phyloP scores from a whole-genome alignment of 2,888 invertebrate species.

The Trichopria drosophilae region DNA sequence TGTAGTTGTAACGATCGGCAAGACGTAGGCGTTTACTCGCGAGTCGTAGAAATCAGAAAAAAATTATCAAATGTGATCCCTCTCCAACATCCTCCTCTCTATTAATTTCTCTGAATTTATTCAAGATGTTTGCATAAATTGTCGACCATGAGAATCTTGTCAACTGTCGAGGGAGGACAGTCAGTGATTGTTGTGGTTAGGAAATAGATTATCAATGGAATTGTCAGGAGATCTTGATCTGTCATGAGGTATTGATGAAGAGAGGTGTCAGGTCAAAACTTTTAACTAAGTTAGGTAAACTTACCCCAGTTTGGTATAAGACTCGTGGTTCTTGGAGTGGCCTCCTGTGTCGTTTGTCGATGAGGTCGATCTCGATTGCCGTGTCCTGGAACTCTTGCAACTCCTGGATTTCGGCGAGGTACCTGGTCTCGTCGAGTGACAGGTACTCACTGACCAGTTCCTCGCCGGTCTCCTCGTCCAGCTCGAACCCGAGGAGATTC shows the following conservation, averaged over 20 bases:
- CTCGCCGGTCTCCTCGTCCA: conserved; percentile 45
- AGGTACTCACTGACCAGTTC: conserved; percentile 48
- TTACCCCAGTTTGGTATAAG: conserved; percentile 76
- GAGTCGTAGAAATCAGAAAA: too few species aligned
- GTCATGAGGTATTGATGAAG: not conserved
- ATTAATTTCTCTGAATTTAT: too few species aligned
- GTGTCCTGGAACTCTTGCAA: conserved; percentile 45
- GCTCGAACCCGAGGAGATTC: conserved; percentile 43
- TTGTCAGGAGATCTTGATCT: not conserved
- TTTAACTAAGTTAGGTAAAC: too few species aligned
- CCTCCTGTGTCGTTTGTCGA: conserved; percentile 39
- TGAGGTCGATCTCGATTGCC: conserved; percentile 52
- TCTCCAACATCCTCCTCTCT: too few species aligned
- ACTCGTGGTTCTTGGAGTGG: conserved; percentile 65
- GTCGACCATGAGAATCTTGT: too few species aligned
- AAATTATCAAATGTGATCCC: too few species aligned
- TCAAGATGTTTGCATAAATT: too few species aligned
- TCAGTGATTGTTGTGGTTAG: too few species aligned
- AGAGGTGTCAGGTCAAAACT: not conserved
- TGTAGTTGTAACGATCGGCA: too few species aligned
- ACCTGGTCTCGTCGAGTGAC: conserved; percentile 47
- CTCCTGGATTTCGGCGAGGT: conserved; percentile 44
- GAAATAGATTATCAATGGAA: too few species aligned
- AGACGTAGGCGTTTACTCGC: too few species aligned
- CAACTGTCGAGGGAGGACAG: too few species aligned